These are phyloP conservation scores for Schlechtendalia chinensis DNA, from an alignment of 1,140 invertebrate genomes.

Conservation along the genomic window DNA sequence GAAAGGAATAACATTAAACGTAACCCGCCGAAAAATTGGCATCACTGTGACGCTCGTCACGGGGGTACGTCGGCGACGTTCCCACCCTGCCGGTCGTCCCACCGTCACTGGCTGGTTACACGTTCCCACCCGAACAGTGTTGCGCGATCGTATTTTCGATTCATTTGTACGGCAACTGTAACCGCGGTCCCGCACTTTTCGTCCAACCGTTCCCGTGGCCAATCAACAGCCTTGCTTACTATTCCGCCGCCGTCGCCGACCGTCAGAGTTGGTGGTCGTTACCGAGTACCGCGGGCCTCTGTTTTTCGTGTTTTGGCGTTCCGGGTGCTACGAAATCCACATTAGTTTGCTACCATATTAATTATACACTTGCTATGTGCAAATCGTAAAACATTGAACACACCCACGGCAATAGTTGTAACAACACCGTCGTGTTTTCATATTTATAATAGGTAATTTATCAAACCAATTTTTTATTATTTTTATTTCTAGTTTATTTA, in stretches of 20 bases:
- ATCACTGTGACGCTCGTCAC: constrained; percentile 10
- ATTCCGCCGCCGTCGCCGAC: neutral
- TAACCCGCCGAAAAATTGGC: neutral
- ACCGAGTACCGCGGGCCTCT: neutral
- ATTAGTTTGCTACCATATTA: too few species aligned
- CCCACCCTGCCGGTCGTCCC: neutral
- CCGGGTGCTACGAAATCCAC: neutral
- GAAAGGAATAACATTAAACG: neutral
- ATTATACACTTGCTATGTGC: too few species aligned
- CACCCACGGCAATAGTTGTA: too few species aligned
- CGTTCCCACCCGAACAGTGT: constrained; percentile 36
- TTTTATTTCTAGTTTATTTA: neutral
- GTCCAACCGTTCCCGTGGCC: constrained; percentile 1
- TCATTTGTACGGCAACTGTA: constrained; percentile 19
- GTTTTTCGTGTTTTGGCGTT: neutral
- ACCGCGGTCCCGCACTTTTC: neutral
- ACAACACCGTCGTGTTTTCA: too few species aligned
- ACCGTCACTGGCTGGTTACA: neutral
- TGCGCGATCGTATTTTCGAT: constrained; percentile 14
- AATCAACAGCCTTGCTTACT: constrained; percentile 41
- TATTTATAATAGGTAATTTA: too few species aligned
- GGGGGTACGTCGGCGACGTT: neutral
- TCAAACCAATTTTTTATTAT: too few species aligned
- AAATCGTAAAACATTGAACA: neutral
- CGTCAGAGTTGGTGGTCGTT: constrained; percentile 37